Base-by-base conservation (phyloP, 2,888 invertebrate species). In the Hanleya hanleyi region DNA sequence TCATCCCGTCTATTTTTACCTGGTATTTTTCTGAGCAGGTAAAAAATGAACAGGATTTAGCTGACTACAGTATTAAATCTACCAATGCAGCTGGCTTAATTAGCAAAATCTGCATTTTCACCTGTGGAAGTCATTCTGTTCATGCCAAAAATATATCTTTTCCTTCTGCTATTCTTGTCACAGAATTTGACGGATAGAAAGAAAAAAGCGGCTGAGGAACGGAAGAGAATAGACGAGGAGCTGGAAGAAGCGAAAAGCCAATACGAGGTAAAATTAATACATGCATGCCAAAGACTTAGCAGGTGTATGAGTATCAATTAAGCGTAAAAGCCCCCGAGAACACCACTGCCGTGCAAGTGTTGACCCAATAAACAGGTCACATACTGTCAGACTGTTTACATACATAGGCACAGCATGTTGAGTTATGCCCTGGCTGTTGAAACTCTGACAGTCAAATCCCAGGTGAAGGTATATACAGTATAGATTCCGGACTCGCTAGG, bases 111-210 rank as follows among this genome's bases (percentile, higher is more conserved):
- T n/a, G n/a, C n/a, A n/a, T n/a, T n/a, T n/a, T n/a, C n/a, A n/a
- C n/a, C n/a, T n/a, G n/a, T n/a, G n/a, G n/a, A n/a, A n/a, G n/a
- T n/a, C n/a, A n/a, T n/a, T n/a, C n/a, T n/a, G n/a, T n/a, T n/a
- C n/a, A n/a, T n/a, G n/a, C n/a, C n/a, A n/a, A n/a, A n/a, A n/a
- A n/a, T n/a, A n/a, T n/a, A n/a, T n/a, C n/a, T n/a, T n/a, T n/a
- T 7, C 4, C 32, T 74, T 47, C 7, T 57, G 26, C 26, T 35
- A 9, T n/a, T 71, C 71, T 50, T 6, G 29, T 78, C 67, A 26
- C 80, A 88, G 88, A 88, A 80, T 77, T 71, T 88, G 64, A 79
- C 74, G 35, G 89, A 89, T 6, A 81, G 86, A 71, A 88, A 88
- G 77, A 82, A 84, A 69, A 89, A 88, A 69, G 78, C 84, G 64